Conservation (phyloP, 2,113 vertebrate genomes). For the Anhinga anhinga region DNA sequence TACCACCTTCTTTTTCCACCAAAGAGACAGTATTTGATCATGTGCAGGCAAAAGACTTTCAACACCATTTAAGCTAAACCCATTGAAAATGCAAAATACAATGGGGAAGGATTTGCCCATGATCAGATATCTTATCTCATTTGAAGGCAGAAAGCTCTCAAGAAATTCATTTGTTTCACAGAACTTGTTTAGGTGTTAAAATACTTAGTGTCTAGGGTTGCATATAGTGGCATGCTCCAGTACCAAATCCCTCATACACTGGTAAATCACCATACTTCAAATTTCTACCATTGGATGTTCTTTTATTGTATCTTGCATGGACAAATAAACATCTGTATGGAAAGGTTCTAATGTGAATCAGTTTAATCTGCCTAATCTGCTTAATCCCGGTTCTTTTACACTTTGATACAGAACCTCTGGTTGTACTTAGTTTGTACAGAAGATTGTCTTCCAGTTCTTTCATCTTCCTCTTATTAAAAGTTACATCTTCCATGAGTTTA, state of each 20-base stretch:
- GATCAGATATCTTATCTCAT: background rate
- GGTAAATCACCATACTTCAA: background rate
- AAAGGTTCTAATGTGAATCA: background rate
- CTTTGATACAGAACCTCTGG: slow-evolving; percentile 69
- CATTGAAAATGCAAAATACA: background rate
- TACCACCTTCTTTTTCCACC: background rate
- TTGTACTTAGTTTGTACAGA: slow-evolving; percentile 77
- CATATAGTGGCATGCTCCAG: background rate
- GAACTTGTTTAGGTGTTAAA: background rate
- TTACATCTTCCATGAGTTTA: slow-evolving; percentile 79
- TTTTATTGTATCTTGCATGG: background rate
- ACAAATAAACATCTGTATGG: background rate
- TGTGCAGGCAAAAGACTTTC: background rate
- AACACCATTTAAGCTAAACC: background rate
- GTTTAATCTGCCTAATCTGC: background rate
- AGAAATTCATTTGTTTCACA: background rate
- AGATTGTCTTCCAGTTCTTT: slow-evolving; percentile 81
- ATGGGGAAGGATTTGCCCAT: background rate
- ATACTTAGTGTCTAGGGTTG: background rate
- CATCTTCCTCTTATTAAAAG: slow-evolving; percentile 80
- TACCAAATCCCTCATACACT: background rate
- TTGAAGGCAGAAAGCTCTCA: background rate
- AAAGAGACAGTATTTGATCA: background rate
- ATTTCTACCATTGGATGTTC: background rate
- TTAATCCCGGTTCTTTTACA: background rate